These are phyloP conservation scores for Tenebrio molitor DNA, from an alignment of 1,140 invertebrate genomes.

Conservation along the genomic window DNA sequence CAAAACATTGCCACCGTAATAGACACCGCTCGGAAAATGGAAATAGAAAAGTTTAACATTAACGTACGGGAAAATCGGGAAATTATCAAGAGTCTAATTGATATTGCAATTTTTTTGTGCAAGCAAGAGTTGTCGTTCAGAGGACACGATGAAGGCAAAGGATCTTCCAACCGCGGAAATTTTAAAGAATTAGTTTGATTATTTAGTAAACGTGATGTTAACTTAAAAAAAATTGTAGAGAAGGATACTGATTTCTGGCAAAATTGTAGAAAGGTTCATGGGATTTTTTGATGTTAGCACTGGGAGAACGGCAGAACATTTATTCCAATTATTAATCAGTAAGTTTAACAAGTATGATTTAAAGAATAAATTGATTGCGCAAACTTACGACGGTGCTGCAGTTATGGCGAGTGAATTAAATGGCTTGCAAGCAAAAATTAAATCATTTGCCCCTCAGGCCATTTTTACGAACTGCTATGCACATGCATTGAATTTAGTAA, in stretches of 20 bases:
- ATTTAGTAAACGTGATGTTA: conserved; percentile 2
- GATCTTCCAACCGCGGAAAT: conserved; percentile 17
- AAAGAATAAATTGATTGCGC: conserved; percentile 45
- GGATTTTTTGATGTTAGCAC: conserved; percentile 53
- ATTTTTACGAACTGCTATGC: conserved; percentile 7
- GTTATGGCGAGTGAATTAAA: conserved; percentile 42
- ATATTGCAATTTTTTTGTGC: conserved; percentile 17
- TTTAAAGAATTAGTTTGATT: conserved; percentile 19
- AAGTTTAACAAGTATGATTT: conserved; percentile 29
- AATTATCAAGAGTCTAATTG: conserved; percentile 14
- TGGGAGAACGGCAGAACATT: conserved; percentile 44
- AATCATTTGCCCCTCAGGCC: conserved; percentile 18
- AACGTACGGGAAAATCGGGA: background rate
- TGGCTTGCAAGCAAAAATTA: conserved; percentile 5
- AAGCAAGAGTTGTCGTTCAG: conserved; percentile 33
- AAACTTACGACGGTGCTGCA: conserved; percentile 47
- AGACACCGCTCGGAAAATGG: too few relatives aligned
- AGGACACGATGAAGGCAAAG: conserved; percentile 9
- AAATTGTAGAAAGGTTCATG: conserved; percentile 55
- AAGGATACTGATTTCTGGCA: conserved; percentile 13
- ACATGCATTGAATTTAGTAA: conserved; percentile 20
- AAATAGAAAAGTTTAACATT: background rate
- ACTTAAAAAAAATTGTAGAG: conserved; percentile 6
- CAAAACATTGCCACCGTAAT: too few relatives aligned
- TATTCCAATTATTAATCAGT: conserved; percentile 14